Evolutionary conservation across 2,113 vertebrate genomes (phyloP).

Genomic region (Lycocorax pyrrhopterus): DNA sequence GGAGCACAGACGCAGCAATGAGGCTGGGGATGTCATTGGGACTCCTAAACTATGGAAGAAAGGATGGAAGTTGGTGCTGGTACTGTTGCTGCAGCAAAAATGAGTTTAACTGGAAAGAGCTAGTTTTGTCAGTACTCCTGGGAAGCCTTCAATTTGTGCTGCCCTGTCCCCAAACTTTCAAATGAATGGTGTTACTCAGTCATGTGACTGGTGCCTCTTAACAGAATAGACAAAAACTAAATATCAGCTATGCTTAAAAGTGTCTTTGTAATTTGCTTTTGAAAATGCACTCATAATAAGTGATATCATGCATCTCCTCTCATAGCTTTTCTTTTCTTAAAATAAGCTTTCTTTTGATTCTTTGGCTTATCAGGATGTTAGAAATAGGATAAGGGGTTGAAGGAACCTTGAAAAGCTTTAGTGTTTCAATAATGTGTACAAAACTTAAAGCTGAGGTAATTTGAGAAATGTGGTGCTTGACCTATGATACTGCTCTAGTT

Average conservation of each 20-base stretch:
- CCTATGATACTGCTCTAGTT: background rate
- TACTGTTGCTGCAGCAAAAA: background rate
- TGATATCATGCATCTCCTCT: background rate
- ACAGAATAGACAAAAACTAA: background rate
- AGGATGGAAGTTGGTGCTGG: background rate
- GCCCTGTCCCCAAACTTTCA: background rate
- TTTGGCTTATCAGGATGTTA: background rate
- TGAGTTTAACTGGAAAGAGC: background rate
- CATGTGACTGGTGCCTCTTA: background rate
- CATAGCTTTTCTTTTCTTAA: background rate
- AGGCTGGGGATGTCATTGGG: background rate
- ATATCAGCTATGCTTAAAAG: background rate
- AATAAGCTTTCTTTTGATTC: background rate
- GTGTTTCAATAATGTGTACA: background rate
- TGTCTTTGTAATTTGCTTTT: background rate
- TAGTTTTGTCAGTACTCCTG: background rate
- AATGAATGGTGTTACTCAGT: background rate
- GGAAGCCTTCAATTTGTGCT: background rate
- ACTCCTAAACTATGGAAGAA: background rate
- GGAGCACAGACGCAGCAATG: background rate
- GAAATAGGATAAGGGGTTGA: background rate
- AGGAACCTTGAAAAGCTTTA: background rate
- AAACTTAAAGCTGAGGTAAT: constrained; percentile 25
- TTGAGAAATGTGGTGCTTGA: constrained; percentile 28
- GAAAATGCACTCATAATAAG: background rate